Base-by-base conservation (phyloP, 2,113 vertebrate species). In the Megaceryle torquata region DNA sequence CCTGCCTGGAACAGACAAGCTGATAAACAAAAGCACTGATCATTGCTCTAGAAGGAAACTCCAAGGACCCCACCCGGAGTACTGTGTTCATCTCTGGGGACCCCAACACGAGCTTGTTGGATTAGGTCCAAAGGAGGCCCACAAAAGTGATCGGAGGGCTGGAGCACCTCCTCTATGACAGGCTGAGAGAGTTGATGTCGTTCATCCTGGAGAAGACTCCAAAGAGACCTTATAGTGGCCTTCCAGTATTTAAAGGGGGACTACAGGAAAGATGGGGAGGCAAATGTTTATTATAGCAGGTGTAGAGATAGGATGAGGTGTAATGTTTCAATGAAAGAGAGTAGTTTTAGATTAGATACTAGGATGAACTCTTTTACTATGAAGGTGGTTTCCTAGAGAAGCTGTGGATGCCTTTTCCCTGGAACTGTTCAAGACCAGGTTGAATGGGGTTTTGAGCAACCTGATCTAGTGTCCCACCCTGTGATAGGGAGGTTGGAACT, bases 31-130 rank as follows among this genome's bases (percentile, higher is more conserved):
- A 51, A 90, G 9, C 31, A 72, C 19, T 0, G 10, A 68, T 12
- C 0, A 0, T 39, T 37, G 29, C 19, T 33, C 13, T 0, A 0
- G 54, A 24, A 60, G 24, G 16, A 51, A 83, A 17, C 6, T 29
- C 28, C 29, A 41, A 70, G n/a, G 61, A 35, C 31, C 12, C 56
- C 31, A 33, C 31, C 11, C n/a, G 31, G 56, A 31, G 54, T 56
- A 56, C 16, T 56, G 29, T 31, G 29, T 56, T 56, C 8, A 57
- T 19, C 56, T 33, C 56, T 57, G 31, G 16, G 56, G 31, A 18
- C 56, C 4, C 56, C 11, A 57, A n/a, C 53, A 56, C 16, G 28
- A 28, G 28, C 29, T 28, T 56, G 16, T 15, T 57, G 14, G 26
- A n/a, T 11, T 19, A n/a, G 12, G 31, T n/a, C 56, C 56, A 57